Conservation (phyloP, 1,140 invertebrate species). For the Drosophila tani region DNA sequence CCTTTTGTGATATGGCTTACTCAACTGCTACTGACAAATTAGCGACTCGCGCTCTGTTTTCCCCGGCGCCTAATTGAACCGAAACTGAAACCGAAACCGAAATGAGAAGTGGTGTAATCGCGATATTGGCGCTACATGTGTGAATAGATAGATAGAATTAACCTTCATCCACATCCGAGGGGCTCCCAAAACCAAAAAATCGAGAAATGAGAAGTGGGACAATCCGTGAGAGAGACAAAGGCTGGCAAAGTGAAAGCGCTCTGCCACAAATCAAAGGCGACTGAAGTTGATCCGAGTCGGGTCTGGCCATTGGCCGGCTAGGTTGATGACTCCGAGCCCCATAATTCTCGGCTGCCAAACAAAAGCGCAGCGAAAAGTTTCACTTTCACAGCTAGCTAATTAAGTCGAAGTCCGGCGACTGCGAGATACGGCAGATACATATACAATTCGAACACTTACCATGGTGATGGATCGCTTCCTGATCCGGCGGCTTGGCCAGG, state of each 20-base stretch:
- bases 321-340: slow-evolving; percentile 46
- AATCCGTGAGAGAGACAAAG: slow-evolving; percentile 1
- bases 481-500: slow-evolving; percentile 58
- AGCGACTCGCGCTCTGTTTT: slow-evolving; percentile 18
- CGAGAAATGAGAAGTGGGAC: not conserved
- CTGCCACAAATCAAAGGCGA: slow-evolving; percentile 68
- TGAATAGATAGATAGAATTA: slow-evolving; percentile 30
- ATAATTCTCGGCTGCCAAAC: slow-evolving; percentile 50
- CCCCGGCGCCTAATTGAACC: slow-evolving; percentile 8
- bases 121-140: slow-evolving; percentile 1
- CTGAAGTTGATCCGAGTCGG: slow-evolving; percentile 15
- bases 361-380: slow-evolving; percentile 42
- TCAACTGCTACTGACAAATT: slow-evolving; percentile 34
- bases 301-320: slow-evolving; percentile 27
- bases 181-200: not conserved
- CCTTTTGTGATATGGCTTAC: slow-evolving; percentile 23
- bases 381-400: slow-evolving; percentile 71
- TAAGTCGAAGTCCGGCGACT: slow-evolving; percentile 24
- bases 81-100: not conserved
- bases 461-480: slow-evolving; percentile 56
- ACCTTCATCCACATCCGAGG: slow-evolving; percentile 3
- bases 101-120: slow-evolving; percentile 25
- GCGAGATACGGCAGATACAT: slow-evolving; percentile 2
- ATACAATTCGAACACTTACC: slow-evolving; percentile 53
- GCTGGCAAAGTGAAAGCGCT: slow-evolving; percentile 71